Percentiles rank a stretch among this genome's conserved stretches.
These are phyloP conservation scores for Paedocypris sp. DNA, from an alignment of 2,113 vertebrate species.

Conservation along the genomic window DNA sequence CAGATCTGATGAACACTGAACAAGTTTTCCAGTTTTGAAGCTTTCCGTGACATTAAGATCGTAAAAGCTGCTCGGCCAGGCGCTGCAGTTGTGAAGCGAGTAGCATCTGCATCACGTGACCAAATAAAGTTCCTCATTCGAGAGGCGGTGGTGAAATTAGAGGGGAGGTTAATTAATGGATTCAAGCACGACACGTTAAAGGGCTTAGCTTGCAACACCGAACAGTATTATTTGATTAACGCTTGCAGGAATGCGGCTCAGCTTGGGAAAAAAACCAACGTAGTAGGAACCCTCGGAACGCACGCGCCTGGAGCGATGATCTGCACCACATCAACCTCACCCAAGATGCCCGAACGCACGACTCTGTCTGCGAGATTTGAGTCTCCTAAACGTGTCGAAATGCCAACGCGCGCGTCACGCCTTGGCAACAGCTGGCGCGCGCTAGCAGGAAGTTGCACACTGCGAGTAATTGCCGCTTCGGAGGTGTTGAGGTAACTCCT, in stretches of 20 bases:
- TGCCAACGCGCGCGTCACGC: background rate
- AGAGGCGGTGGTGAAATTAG: constrained; percentile 4
- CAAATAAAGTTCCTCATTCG: constrained; percentile 26
- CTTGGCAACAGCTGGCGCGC: background rate
- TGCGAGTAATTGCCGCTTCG: background rate
- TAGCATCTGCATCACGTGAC: constrained; percentile 1
- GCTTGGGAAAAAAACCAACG: background rate
- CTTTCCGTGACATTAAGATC: no score
- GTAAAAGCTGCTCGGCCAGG: no score
- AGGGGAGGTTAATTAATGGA: constrained; percentile 38
- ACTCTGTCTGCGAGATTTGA: no score
- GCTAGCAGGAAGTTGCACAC: constrained; percentile 18
- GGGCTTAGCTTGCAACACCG: constrained; percentile 13
- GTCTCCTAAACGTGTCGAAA: background rate
- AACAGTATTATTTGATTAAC: constrained; percentile 25
- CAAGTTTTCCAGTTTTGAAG: no score
- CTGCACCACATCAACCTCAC: background rate
- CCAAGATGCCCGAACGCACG: no score
- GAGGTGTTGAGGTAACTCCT: constrained; percentile 2
- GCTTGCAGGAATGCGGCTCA: constrained; percentile 8
- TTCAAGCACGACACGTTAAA: constrained; percentile 4
- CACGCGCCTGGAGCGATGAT: background rate
- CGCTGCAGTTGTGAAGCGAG: background rate
- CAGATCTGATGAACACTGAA: no score
- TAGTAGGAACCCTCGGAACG: constrained; percentile 11